A percentile compares a stretch with the other conserved stretches of the same genome.
Conservation (phyloP, 2,888 invertebrate species). For the Limnephilus auricula region DNA sequence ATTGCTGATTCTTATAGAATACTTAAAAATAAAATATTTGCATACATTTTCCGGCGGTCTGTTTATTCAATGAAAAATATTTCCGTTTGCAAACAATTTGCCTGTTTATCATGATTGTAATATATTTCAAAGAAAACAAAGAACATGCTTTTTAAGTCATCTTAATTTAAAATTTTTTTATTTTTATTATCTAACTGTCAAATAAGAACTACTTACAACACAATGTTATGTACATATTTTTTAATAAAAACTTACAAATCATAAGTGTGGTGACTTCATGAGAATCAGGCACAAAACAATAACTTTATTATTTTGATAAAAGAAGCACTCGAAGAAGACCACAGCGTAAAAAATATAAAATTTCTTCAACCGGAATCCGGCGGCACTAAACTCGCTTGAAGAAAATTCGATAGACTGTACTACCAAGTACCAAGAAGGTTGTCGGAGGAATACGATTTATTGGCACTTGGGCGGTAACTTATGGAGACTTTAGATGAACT, state of each 20-base stretch:
- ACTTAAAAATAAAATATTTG: not conserved
- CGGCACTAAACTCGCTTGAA: constrained; percentile 1
- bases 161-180: not conserved
- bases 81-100: not conserved
- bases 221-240: not conserved
- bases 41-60: not conserved
- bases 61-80: not conserved
- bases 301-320: not conserved
- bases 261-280: constrained; percentile 28
- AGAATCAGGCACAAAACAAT: constrained; percentile 14
- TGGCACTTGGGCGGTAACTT: not conserved
- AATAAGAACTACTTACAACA: not conserved
- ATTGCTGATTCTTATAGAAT: not conserved
- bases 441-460: not conserved
- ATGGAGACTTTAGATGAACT: not conserved
- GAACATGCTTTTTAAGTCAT: not conserved
- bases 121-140: not conserved
- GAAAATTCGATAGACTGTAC: not conserved
- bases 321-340: not conserved
- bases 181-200: no score
- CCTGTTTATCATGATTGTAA: not conserved
- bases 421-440: not conserved
- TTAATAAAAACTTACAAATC: constrained; percentile 34
- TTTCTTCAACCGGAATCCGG: not conserved
- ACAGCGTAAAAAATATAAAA: not conserved